A percentile compares a stretch with the other conserved stretches of the same genome.
phyloP scores from a whole-genome alignment of 2,888 invertebrate genomes.

The Rhodophaea formosa region DNA sequence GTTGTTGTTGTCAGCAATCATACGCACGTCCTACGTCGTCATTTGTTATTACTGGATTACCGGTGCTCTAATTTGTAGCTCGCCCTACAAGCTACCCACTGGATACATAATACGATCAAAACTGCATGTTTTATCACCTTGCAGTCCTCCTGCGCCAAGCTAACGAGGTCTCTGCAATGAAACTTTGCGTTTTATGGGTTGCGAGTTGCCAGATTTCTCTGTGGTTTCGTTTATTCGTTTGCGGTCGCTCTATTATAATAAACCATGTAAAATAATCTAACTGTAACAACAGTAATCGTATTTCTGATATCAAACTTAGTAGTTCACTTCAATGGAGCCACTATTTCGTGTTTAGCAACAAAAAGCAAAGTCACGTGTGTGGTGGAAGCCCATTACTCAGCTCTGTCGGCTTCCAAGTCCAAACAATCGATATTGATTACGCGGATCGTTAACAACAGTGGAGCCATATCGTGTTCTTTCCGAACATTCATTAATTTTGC shows the following conservation, averaged over 20 bases:
- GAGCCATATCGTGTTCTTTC: conserved; percentile 26
- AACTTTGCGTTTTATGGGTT: not conserved
- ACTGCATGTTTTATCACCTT: not conserved
- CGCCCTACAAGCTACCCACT: not conserved
- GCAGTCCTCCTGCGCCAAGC: not conserved
- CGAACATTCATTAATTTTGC: conserved; percentile 2
- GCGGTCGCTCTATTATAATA: not conserved
- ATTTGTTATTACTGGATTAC: not conserved
- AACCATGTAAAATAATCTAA: not conserved
- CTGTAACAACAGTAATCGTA: not conserved
- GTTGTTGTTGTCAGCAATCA: conserved; percentile 23
- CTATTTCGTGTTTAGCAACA: not conserved
- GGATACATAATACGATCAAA: not conserved
- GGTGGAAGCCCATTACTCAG: not conserved
- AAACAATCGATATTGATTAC: conserved; percentile 10
- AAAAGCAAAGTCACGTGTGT: not conserved
- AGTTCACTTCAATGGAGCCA: not conserved
- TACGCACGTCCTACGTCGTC: not conserved
- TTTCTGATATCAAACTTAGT: not conserved
- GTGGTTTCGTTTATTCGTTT: not conserved
- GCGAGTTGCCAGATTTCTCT: not conserved
- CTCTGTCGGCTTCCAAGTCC: conserved; percentile 1
- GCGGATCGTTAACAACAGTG: conserved; percentile 23
- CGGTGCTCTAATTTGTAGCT: not conserved
- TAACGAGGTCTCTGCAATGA: not conserved